A percentile compares a stretch with the other conserved stretches of the same genome.
These are phyloP conservation scores for Achroia grisella DNA, from an alignment of 1,140 invertebrate species.

Conservation along the genomic window DNA sequence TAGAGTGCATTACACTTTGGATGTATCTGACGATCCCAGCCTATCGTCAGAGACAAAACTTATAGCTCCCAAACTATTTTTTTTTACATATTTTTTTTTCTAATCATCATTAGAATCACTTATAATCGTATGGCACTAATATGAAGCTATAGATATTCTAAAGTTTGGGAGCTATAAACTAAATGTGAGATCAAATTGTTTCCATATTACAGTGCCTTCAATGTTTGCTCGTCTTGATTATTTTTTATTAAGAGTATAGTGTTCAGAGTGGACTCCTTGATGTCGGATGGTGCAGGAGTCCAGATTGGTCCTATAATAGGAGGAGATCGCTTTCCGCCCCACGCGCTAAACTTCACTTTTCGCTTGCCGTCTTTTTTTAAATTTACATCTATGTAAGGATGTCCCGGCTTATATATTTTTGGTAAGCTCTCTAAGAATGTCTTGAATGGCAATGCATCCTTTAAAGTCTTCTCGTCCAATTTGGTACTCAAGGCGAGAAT, in stretches of 20 bases:
- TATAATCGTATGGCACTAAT: conserved; percentile 49
- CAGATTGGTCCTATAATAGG: conserved; percentile 64
- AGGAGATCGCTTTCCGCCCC: conserved; percentile 57
- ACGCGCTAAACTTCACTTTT: conserved; percentile 61
- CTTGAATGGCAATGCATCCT: conserved; percentile 52
- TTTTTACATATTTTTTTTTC: conserved; percentile 7
- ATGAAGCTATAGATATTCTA: conserved; percentile 13
- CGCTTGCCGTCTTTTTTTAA: conserved; percentile 61
- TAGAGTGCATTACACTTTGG: neutral
- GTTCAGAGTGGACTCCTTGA: conserved; percentile 45
- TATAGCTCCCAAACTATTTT: neutral
- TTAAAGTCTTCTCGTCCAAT: conserved; percentile 26
- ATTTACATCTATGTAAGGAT: conserved; percentile 46
- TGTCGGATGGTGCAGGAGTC: conserved; percentile 39
- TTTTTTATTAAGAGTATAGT: conserved; percentile 48
- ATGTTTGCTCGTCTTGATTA: conserved; percentile 23
- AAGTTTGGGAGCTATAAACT: conserved; percentile 17
- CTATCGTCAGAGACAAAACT: neutral
- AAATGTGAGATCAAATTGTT: neutral
- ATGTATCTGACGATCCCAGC: neutral
- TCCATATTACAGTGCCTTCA: conserved; percentile 33
- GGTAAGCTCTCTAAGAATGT: conserved; percentile 40
- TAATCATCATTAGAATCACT: conserved; percentile 10
- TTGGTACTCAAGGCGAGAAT: conserved; percentile 42
- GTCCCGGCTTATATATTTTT: conserved; percentile 48